A percentile compares a stretch with the other conserved stretches of the same genome.
phyloP scores from a whole-genome alignment of 2,888 invertebrate genomes.

The Lamellibrachia satsuma region DNA sequence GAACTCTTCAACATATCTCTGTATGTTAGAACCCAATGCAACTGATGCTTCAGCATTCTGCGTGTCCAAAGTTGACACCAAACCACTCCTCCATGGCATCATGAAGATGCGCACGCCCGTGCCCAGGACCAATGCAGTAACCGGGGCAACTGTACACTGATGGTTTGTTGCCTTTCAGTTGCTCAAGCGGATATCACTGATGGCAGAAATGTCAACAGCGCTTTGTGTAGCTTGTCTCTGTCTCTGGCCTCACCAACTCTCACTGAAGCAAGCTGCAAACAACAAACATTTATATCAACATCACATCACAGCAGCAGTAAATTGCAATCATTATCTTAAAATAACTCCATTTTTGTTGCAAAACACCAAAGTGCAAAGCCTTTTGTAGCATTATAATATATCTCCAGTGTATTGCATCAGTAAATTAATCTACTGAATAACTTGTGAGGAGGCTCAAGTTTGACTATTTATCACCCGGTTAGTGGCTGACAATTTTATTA shows the following conservation, averaged over 20 bases:
- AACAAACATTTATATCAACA: neutral
- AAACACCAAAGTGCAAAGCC: too few relatives aligned
- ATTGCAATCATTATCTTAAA: neutral
- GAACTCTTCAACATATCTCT: neutral
- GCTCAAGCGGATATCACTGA: neutral
- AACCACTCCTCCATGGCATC: conserved; percentile 7
- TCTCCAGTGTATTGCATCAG: too few relatives aligned
- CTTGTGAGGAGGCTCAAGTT: too few relatives aligned
- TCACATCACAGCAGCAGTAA: neutral
- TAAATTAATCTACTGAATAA: too few relatives aligned
- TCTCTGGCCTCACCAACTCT: neutral
- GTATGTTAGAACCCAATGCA: neutral
- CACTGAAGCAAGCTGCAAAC: conserved; percentile 17
- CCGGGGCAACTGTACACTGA: neutral
- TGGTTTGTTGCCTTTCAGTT: neutral
- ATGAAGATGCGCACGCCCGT: conserved; percentile 1
- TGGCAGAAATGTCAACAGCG: neutral
- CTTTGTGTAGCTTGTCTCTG: neutral
- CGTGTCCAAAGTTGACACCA: neutral
- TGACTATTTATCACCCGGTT: too few relatives aligned
- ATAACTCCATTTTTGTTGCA: too few relatives aligned
- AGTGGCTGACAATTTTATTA: too few relatives aligned
- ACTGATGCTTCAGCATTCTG: neutral
- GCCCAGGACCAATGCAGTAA: neutral
- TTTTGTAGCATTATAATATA: too few relatives aligned